phyloP scores from a whole-genome alignment of 1,140 invertebrate species.

The Apis dorsata region DNA sequence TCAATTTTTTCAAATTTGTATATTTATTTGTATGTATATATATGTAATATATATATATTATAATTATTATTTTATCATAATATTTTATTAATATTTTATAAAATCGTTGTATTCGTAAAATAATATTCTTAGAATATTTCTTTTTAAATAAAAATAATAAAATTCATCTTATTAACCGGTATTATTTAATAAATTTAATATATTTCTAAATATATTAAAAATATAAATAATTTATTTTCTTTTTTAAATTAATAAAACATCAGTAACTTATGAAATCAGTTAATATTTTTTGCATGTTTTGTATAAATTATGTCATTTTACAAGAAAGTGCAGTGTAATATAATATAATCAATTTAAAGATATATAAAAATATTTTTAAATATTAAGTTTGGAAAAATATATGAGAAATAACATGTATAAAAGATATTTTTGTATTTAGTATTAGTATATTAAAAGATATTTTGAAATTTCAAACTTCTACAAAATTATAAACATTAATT shows the following conservation, averaged over 20 bases:
- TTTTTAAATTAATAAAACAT: constrained; percentile 31
- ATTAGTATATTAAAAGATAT: constrained; percentile 5
- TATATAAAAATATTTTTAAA: neutral
- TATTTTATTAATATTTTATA: neutral
- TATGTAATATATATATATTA: neutral
- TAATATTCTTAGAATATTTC: neutral
- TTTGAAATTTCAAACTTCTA: neutral
- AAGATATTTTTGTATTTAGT: neutral
- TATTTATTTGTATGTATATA: neutral
- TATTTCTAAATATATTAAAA: neutral
- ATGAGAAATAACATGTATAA: neutral
- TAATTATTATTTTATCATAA: neutral
- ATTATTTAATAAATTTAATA: too few relatives aligned
- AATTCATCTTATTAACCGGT: neutral
- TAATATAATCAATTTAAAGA: neutral
- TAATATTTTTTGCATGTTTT: constrained; percentile 16
- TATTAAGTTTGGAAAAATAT: neutral
- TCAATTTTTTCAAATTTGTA: neutral
- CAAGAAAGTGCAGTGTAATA: constrained; percentile 52
- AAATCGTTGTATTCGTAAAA: neutral
- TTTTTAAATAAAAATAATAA: neutral
- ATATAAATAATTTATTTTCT: neutral
- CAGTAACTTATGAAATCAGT: constrained; percentile 55
- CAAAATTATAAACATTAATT: neutral
- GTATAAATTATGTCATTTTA: constrained; percentile 54